These are phyloP conservation scores for Catocala sponsa DNA, from an alignment of 2,888 invertebrate genomes.

Conservation along the genomic window DNA sequence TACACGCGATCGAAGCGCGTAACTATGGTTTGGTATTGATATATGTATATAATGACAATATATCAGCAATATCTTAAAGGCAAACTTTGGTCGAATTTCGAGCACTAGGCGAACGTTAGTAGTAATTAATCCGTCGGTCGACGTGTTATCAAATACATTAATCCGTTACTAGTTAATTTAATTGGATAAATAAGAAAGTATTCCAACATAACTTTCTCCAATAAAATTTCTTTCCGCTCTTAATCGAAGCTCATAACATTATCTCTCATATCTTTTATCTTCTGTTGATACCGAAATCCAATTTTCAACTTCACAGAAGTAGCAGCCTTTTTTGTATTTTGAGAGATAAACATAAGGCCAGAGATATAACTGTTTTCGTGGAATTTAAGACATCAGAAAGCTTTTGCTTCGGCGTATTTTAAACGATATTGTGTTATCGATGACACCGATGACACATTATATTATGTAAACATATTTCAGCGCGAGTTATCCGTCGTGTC, in stretches of 20 bases:
- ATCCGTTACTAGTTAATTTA: constrained; percentile 32
- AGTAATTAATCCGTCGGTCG: constrained; percentile 22
- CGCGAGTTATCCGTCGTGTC: constrained; percentile 26
- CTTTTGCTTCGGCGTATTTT: constrained; percentile 37
- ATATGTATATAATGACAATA: too few relatives aligned
- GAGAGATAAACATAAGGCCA: constrained; percentile 29
- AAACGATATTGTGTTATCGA: constrained; percentile 29
- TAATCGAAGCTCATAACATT: constrained; percentile 20
- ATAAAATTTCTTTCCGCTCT: constrained; percentile 36
- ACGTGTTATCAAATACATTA: constrained; percentile 13
- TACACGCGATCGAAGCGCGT: too few relatives aligned
- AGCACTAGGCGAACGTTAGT: too few relatives aligned
- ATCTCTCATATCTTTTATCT: constrained; percentile 32
- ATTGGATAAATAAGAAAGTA: constrained; percentile 46
- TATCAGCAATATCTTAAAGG: too few relatives aligned
- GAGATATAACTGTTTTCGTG: constrained; percentile 36
- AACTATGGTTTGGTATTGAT: too few relatives aligned
- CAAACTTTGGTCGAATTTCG: too few relatives aligned
- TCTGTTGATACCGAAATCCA: constrained; percentile 40
- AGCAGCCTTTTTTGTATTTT: constrained; percentile 19
- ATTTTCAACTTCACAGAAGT: constrained; percentile 29
- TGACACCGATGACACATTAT: constrained; percentile 35
- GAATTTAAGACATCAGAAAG: constrained; percentile 40
- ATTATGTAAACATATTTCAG: constrained; percentile 39
- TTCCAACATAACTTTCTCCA: constrained; percentile 40